Evolutionary conservation across 2,888 invertebrate genomes (phyloP), one percentile per base, ranked within the genome.

Genomic region (Melieria crassipennis): DNA sequence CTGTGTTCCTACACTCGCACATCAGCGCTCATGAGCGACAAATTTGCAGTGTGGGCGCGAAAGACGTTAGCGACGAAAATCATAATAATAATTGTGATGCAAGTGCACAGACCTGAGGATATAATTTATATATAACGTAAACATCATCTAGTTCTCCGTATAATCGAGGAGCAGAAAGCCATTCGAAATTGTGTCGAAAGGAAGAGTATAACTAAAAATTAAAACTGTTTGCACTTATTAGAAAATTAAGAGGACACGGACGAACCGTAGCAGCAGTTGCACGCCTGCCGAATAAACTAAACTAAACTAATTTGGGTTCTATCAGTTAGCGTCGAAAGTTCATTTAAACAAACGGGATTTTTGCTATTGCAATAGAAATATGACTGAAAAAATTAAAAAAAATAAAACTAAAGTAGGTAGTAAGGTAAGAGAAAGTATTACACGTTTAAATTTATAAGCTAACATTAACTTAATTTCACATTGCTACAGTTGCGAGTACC

Each of bases 401-500:
- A 30, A 30, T 30, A 30, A 30, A 30, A 30, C 30, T 30, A 30
- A 30, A 30, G 30, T 30, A 30, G 30, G 30, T 45, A 60, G 13
- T 52, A 61, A 50, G 11, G 43, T 48, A 57, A 65, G 30, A 9
- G 11, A 13, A 65, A 43, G 11, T 4, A 50, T 60, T 65, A 52
- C 65, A 58, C 65, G 47, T 16, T 70, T 70, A 60, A 65, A 70
- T 65, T 55, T 70, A 65, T 65, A 42, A 72, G 43, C 72, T 70
- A 74, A 63, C 70, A 70, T 65, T 72, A 74, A 72, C 70, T 75
- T 75, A 74, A 62, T 77, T 81, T 86, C 83, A 86, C 89, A 92
- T 91, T 85, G 94, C 93, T 88, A 98, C 96, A 79, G 96, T 95
- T 80, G 98, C 97, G 81, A 98, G 91, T 84, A 99, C 92, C 86